Conservation (phyloP, 2,888 invertebrate genomes). For the Hylaea fasciaria region DNA sequence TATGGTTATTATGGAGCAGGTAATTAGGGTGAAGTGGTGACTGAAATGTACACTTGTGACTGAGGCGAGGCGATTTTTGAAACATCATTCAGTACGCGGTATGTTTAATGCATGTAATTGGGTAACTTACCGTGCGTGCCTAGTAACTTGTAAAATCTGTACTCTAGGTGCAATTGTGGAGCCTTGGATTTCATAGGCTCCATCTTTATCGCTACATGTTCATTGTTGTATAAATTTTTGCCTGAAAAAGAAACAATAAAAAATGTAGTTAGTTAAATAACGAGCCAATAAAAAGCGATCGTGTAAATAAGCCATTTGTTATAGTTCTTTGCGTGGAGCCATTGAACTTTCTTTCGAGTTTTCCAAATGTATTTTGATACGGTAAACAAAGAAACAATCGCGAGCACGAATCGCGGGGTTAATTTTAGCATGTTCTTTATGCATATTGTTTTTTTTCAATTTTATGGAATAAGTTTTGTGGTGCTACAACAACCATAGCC, state of each 20-base stretch:
- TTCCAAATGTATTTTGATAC: conserved; percentile 29
- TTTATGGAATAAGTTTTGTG: conserved; percentile 25
- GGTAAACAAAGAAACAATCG: conserved; percentile 33
- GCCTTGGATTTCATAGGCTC: conserved; percentile 99
- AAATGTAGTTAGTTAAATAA: conserved; percentile 9
- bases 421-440: conserved; percentile 32
- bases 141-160: conserved; percentile 99
- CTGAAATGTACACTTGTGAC: conserved; percentile 27
- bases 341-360: conserved; percentile 29
- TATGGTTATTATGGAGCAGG: conserved; percentile 37
- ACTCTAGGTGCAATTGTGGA: conserved; percentile 99
- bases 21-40: conserved; percentile 32
- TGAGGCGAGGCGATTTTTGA: conserved; percentile 35
- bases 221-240: conserved; percentile 99
- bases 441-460: conserved; percentile 15
- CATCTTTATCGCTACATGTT: conserved; percentile 99
- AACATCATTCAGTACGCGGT: conserved; percentile 30
- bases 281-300: conserved; percentile 3
- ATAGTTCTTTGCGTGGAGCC: conserved; percentile 9
- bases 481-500: conserved; percentile 7
- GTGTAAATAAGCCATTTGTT: conserved; percentile 17
- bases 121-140: conserved; percentile 95
- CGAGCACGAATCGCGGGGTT: conserved; percentile 14
- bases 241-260: conserved; percentile 87
- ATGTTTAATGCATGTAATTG: conserved; percentile 41